Conservation (phyloP, 2,888 invertebrate species). For the Drosophila rellima region DNA sequence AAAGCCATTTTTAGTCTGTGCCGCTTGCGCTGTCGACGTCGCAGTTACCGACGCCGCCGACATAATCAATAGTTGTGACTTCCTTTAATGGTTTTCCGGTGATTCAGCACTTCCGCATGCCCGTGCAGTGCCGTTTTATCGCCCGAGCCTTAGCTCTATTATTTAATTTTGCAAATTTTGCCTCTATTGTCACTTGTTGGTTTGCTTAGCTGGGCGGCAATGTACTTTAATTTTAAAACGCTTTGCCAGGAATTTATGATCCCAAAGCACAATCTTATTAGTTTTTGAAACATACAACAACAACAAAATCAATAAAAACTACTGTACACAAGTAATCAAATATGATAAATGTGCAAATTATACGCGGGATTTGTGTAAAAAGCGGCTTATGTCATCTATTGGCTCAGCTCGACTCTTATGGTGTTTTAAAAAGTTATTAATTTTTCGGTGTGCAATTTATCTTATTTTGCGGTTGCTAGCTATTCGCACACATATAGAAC, state of each 20-base stretch:
- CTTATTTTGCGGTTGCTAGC: constrained; percentile 50
- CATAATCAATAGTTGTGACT: constrained; percentile 83
- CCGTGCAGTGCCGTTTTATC: constrained; percentile 31
- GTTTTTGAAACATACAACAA: constrained; percentile 33
- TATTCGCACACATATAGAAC: constrained; percentile 7
- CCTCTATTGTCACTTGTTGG: constrained; percentile 69
- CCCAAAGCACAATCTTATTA: constrained; percentile 44
- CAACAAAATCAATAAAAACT: constrained; percentile 2
- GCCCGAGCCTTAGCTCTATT: constrained; percentile 33
- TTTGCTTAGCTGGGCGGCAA: constrained; percentile 40
- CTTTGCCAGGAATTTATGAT: constrained; percentile 48
- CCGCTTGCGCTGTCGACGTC: constrained; percentile 24
- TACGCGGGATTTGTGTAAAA: constrained; percentile 29
- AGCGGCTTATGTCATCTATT: constrained; percentile 30
- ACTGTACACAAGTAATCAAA: constrained; percentile 10
- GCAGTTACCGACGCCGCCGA: constrained; percentile 65
- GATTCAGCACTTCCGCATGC: constrained; percentile 76
- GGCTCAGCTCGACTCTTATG: constrained; percentile 36
- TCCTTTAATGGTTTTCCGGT: constrained; percentile 83
- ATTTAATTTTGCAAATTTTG: constrained; percentile 62
- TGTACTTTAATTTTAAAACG: constrained; percentile 39
- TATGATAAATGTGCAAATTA: constrained; percentile 55
- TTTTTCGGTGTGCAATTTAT: constrained; percentile 61
- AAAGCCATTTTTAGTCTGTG: constrained; percentile 68
- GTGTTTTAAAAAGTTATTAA: constrained; percentile 52